Base-by-base conservation (phyloP, 2,113 vertebrate genomes). In the Thunnus maccoyii region DNA sequence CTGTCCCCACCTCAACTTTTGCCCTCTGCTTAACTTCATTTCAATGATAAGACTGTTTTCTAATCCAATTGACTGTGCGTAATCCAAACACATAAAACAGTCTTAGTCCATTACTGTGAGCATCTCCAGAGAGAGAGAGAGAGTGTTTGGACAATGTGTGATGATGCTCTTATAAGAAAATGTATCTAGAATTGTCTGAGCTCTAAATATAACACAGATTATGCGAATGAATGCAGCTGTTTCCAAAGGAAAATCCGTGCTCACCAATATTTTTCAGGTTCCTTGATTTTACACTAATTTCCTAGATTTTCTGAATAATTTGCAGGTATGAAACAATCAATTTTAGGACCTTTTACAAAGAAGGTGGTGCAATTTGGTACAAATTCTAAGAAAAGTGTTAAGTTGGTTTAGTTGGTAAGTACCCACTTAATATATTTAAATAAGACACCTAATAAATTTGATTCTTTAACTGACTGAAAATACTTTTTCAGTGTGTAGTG, bases 11-110 rank as follows among this genome's bases (percentile, higher is more conserved):
- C 25, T 93, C 67, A 88, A 71, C 86, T 78, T 85, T 83, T 88
- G 79, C 82, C 85, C 69, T 75, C 76, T 76, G 76, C 62, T 88
- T 89, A 89, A 89, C 55, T 63, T 85, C 2, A 83, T 90, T 92
- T 70, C 22, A 73, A 57, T 85, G 78, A 90, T 63, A 77, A 44
- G 52, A 70, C 56, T 77, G 55, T 83, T 89, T 80, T 85, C 25
- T 88, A 89, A 88, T 91, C 66, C 30, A 87, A 89, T 89, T 4
- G 14, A 51, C 80, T 58, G 56, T 80, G 72, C 65, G 72, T 66
- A 72, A 72, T 52, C 18, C 46, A 78, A 86, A 85, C 65, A 72
- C 78, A 76, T 84, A 56, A 66, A 36, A 65, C 58, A 64, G 72
- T 79, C 74, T n/a, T 50, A 44, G 46, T 17, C 58, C 60, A 70